A percentile compares a stretch with the other conserved stretches of the same genome.
Conservation (phyloP, 35 echinoderm and acorn worm genomes). For the Hemicentrotus pulcherrimus region DNA sequence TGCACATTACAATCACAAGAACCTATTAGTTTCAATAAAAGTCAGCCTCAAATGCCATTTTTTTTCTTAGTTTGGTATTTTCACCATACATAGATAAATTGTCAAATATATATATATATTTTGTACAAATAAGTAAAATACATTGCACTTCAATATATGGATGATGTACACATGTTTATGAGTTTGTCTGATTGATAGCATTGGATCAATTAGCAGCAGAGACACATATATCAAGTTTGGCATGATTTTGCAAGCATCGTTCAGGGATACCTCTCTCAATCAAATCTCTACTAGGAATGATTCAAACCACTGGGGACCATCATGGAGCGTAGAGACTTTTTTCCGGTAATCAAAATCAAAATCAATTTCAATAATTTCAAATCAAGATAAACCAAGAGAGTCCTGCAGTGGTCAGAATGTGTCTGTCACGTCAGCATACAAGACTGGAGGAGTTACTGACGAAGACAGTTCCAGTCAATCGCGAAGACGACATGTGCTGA, state of each 20-base stretch:
- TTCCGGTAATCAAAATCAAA: neutral
- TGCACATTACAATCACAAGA: neutral
- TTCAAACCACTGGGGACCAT: neutral
- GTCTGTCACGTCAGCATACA: no score
- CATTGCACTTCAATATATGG: constrained; percentile 3
- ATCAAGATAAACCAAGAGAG: neutral
- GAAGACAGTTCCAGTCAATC: no score
- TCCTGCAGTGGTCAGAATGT: neutral
- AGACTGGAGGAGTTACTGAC: no score
- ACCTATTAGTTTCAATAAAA: neutral
- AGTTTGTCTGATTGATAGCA: neutral
- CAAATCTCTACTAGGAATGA: neutral
- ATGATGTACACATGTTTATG: neutral
- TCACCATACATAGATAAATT: neutral
- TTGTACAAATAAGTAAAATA: neutral
- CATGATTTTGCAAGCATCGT: neutral
- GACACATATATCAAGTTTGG: neutral
- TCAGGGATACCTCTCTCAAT: neutral
- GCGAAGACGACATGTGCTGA: neutral
- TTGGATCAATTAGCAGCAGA: neutral
- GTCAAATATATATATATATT: neutral
- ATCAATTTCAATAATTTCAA: neutral
- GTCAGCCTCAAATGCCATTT: neutral
- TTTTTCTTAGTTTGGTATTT: neutral
- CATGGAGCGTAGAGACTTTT: neutral